Base-by-base conservation (phyloP, 2,888 invertebrate species). In the Latrodectus hesperus region DNA sequence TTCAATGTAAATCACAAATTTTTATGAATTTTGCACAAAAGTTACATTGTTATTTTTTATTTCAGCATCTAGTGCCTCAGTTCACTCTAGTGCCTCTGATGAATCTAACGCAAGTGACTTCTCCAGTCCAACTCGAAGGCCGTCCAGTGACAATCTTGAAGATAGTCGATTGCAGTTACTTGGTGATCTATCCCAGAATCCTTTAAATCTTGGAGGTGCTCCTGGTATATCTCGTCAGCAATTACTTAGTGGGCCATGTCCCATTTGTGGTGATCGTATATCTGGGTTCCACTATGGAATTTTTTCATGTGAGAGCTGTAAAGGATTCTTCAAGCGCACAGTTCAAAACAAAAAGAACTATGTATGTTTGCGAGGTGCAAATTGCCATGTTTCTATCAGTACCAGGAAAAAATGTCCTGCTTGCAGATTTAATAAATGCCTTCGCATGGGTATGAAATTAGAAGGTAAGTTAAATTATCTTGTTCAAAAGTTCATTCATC, bases 321-420 rank as follows among this genome's bases (percentile, higher is more conserved):
- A 99, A 93, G 98, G 98, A 3, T 99, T 99, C 93, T 99, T 99
- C 94, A 99, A 99, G 93, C 94, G 99, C 89, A 99, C 98, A 26
- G 98, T 99, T n/a, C 99, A 99, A 93, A 99, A 99, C 92, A 95
- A 98, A 90, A 99, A 99, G 93, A 97, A 97, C 92, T 99, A 98
- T 93, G 96, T 97, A 91, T 99, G 99, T 92, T 94, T 96, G 74
- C 94, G 97, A 51, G 97, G 98, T 1, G 97, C 97, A 0, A 95
- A 95, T 90, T 99, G 99, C 93, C 96, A 96, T 49, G 97, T 99
- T 14, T 97, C 97, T 11, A 96, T 98, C 65, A 96, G 96, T 1
- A 98, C 98, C 5, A 94, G 98, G 88, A 99, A 99, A 92, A 99
- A 99, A 92, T 99, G 99, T 91, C 98, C 99, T 0, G 98, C 98